Evolutionary conservation across 2,113 vertebrate genomes (phyloP).

Genomic region (Picathartes gymnocephalus): DNA sequence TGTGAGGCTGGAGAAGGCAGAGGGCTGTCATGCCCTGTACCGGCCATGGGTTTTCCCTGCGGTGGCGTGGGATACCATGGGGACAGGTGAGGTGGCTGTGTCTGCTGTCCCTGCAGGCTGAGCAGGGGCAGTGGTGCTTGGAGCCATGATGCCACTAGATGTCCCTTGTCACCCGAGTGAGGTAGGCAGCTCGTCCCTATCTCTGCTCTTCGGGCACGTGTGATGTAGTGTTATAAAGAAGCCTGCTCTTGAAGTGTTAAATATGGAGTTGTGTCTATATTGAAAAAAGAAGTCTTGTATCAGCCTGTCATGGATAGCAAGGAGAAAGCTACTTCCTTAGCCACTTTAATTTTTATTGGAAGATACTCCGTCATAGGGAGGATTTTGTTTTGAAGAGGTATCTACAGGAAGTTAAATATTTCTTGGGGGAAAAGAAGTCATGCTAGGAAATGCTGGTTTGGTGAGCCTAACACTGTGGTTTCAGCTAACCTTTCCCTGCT

Average conservation of each 20-base stretch:
- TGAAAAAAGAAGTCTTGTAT: background rate
- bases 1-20: background rate
- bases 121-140: background rate
- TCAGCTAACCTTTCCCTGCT: background rate
- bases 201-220: accelerated
- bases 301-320: background rate
- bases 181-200: accelerated
- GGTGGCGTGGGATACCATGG: accelerated
- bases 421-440: background rate
- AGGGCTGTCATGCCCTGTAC: background rate
- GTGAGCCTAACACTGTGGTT: accelerated
- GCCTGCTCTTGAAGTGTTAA: background rate
- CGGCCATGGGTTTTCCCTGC: accelerated
- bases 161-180: conserved; percentile 23
- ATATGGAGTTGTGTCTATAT: background rate
- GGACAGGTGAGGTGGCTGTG: background rate
- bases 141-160: background rate
- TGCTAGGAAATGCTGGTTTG: background rate
- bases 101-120: background rate
- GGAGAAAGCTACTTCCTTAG: background rate
- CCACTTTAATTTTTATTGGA: background rate
- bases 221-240: background rate
- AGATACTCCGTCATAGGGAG: accelerated
- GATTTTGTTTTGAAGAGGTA: background rate
- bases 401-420: background rate